Base-by-base conservation (phyloP, 2,797 vertebrate species). In the Babyrousa celebensis region DNA sequence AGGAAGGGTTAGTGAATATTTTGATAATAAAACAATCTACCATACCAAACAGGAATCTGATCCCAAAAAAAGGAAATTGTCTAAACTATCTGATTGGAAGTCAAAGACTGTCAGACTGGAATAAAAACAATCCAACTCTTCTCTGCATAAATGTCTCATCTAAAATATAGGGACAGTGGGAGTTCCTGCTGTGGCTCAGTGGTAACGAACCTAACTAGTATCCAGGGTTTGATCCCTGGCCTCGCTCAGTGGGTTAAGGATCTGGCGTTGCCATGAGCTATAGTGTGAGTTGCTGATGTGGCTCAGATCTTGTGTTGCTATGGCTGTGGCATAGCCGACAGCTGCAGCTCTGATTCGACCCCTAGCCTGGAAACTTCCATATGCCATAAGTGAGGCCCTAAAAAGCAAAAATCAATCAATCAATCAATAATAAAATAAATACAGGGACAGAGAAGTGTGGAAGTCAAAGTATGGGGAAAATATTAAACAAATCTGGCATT, bases 51-150 rank as follows among this genome's bases (percentile, higher is more conserved):
- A 77, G 27, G 77, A 88, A 82, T 77, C 16, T 32, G 12, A 43
- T 70, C 40, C 21, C 29, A 63, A 20, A 40, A 36, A 91, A 52
- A 54, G 56, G 84, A 43, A 92, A 83, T 68, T 70, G 9, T 68
- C 63, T 68, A 75, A 86, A 86, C 52, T 62, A n/a, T 40, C 8
- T 54, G 82, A 83, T 83, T 83, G 54, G 36, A 83, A 83, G 77
- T 68, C 84, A 88, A 54, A 68, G 68, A 54, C 36, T 58, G 20
- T 77, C 77, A 77, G 40, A 83, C 54, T 75, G 16, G 15, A 83
- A 83, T 62, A 70, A 88, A 83, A 68, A 52, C 43, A 67, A 77
- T 77, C 48, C 65, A 91, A 91, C 72, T 85, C 65, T 54, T 14
- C 3, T 72, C 62, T 75, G 65, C 43, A 1, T 77, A 78, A 78